Evolutionary conservation across 2,113 vertebrate genomes (phyloP), one percentile per base, ranked within the genome.

Genomic region (Puffinus mauretanicus): DNA sequence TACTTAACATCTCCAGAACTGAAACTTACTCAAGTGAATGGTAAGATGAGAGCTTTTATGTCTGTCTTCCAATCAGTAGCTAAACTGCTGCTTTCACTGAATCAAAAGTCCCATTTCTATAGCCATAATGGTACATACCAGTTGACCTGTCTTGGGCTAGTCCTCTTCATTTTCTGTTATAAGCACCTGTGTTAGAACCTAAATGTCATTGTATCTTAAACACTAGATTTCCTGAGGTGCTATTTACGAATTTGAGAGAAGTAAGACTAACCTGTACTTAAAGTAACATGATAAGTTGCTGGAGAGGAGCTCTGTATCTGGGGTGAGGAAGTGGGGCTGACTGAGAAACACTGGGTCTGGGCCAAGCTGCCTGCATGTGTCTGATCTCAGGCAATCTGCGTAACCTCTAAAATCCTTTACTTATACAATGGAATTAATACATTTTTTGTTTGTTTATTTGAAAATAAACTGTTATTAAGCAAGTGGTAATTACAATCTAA

Each of bases 1-100:
- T 99, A 99, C 90, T 98, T 99, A 90, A 98, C 98, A 44, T 99
- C 99, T 73, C 99, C 99, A 51, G 99, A 99, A 66, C 96, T 99
- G 98, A 98, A 99, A 79, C 98, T 99, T 93, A 98, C 92, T 62
- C 97, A 99, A 98, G 97, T 99, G 70, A 99, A 99, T 57, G 98
- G 99, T 99, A 98, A 99, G 98, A 97, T 60, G 38, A 66, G 54
- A 86, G 20, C n/a, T 73, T 58, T 85, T 46, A 62, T 17, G 5
- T 71, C 18, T 71, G 5, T 16, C 14, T 82, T 69, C 16, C 4
- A 21, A 0, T 58, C 0, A 0, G 60, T 66, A 55, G 42, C 46
- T 42, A 77, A 57, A 70, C 16, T 36, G 5, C 57, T 55, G 25
- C 34, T 81, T 60, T 58, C 85, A 47, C 34, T 52, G 36, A 58